Evolutionary conservation across 2,888 invertebrate genomes (phyloP), one percentile per base, ranked within the genome.

Genomic region (Clitarchus hookeri): DNA sequence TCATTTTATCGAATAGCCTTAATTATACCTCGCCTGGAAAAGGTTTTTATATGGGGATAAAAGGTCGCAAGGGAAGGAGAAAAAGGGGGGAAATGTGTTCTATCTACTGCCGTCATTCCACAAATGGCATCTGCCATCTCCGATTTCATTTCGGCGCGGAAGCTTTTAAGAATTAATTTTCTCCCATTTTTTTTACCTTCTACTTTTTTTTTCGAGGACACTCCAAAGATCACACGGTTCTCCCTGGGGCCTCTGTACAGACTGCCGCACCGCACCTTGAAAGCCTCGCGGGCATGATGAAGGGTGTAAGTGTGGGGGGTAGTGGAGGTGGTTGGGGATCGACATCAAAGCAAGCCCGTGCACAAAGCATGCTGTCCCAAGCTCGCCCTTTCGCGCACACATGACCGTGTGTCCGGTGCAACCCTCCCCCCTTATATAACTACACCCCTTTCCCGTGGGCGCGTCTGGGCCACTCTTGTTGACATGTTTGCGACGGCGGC

Each of bases 101-200:
- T n/a, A 53, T 53, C 65, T n/a, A 23, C 65, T 65, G n/a, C 19
- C 65, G 65, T 65, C 65, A 65, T 65, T 65, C 65, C 19, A 65
- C 65, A 65, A 65, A 65, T 65, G 65, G 65, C 65, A 23, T 65
- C 65, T 65, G 65, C 65, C 65, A 65, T 65, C 65, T 65, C 65
- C 13, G 65, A 65, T 65, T 65, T 65, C 65, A 65, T 65, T 65
- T 65, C 65, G 65, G 65, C 65, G 65, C 65, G 65, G 65, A 65
- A 65, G 65, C 65, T 65, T 65, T 65, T 65, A 65, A 65, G 65
- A 65, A 65, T 65, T 65, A 65, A 65, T 65, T 65, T 65, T 23
- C 65, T n/a, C n/a, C 16, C n/a, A 12, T 65, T 65, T 65, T 65
- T 65, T 65, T 65, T 48, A 1, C 1, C 65, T 23, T n/a, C 65